These are phyloP conservation scores for Drosophila triauraria DNA, from an alignment of 1,140 invertebrate species.

Conservation along the genomic window DNA sequence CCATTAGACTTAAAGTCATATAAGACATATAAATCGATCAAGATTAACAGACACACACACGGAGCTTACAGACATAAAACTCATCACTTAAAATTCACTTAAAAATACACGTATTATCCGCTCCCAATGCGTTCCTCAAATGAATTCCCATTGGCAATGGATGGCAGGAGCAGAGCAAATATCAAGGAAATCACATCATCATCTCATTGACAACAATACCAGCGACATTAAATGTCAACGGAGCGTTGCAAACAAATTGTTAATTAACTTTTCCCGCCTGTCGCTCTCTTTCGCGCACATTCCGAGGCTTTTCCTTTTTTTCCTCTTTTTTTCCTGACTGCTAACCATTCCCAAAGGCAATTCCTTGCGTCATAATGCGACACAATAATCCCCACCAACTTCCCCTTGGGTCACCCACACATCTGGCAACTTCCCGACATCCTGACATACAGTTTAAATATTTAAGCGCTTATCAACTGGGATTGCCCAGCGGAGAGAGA, in stretches of 20 bases:
- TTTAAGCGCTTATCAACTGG: constrained; percentile 62
- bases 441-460: constrained; percentile 53
- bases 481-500: constrained; percentile 8
- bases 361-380: constrained; percentile 61
- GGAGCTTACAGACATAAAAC: not conserved
- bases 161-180: constrained; percentile 18
- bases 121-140: not conserved
- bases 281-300: constrained; percentile 4
- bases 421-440: constrained; percentile 32
- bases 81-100: not conserved
- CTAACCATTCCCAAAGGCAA: constrained; percentile 44
- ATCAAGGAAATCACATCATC: constrained; percentile 42
- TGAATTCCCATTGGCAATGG: constrained; percentile 22
- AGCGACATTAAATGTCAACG: constrained; percentile 47
- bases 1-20: not conserved
- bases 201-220: constrained; percentile 31
- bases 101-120: not conserved
- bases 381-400: constrained; percentile 26
- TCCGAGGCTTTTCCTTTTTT: not conserved
- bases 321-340: constrained; percentile 1
- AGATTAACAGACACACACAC: not conserved
- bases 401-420: constrained; percentile 37
- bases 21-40: not conserved
- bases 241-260: constrained; percentile 36
- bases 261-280: constrained; percentile 49